phyloP scores from a whole-genome alignment of 2,113 vertebrate genomes.

The Ptyas mucosa region DNA sequence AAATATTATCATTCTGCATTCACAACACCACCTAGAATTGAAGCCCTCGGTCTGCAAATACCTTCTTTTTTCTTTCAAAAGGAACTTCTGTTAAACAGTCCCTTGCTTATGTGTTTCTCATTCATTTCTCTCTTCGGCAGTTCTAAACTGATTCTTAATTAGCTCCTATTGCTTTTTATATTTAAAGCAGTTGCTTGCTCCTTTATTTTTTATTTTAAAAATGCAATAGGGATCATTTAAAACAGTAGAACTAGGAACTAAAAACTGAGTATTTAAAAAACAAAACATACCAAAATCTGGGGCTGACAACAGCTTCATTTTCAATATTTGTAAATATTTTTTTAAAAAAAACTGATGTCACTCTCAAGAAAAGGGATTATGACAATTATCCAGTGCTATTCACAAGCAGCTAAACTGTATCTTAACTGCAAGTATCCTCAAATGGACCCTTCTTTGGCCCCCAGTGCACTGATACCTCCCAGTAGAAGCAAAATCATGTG shows the following conservation, averaged over 20 bases:
- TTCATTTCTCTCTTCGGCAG: neutral
- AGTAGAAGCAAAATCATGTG: neutral
- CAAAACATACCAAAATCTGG: neutral
- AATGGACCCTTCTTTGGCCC: neutral
- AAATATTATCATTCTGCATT: neutral
- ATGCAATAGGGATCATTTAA: neutral
- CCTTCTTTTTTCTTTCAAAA: neutral
- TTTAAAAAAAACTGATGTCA: neutral
- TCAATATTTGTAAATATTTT: neutral
- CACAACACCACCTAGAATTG: neutral
- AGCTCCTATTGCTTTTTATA: neutral
- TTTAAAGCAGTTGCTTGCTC: neutral
- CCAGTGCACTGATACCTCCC: neutral
- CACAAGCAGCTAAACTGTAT: neutral
- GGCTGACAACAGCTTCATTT: neutral
- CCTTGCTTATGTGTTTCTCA: neutral
- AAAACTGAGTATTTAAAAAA: neutral
- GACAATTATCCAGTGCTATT: neutral
- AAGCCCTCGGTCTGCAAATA: neutral
- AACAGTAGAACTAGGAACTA: neutral
- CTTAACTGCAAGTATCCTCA: neutral
- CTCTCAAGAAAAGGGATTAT: neutral
- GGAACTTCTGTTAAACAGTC: neutral
- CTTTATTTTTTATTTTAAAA: neutral
- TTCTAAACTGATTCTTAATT: neutral